These are phyloP conservation scores for Otolemur crassicaudatus DNA, from an alignment of 2,797 vertebrate species.

Conservation along the genomic window DNA sequence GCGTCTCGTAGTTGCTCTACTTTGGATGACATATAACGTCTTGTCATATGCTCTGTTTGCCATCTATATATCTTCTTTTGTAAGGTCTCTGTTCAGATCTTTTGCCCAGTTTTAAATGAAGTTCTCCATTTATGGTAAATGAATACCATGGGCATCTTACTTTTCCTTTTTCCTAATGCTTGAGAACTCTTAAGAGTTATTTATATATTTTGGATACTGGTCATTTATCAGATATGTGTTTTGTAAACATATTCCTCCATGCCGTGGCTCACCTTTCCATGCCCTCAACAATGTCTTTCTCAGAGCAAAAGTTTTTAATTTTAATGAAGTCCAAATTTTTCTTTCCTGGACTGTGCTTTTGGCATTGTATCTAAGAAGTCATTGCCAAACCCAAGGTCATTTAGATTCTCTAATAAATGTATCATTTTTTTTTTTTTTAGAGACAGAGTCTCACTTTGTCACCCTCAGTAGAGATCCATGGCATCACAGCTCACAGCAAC, in stretches of 20 bases:
- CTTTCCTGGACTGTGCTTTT: background rate
- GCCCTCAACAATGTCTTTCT: constrained; percentile 31
- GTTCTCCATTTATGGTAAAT: background rate
- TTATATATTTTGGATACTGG: background rate
- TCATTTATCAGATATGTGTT: constrained; percentile 23
- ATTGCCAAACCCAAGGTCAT: background rate
- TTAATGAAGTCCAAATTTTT: constrained; percentile 12
- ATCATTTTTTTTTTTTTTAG: background rate
- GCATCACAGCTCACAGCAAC: no score
- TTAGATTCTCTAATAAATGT: constrained; percentile 2
- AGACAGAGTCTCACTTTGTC: no score
- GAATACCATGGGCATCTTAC: background rate
- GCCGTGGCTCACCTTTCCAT: background rate
- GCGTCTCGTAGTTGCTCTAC: background rate
- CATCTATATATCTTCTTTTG: background rate
- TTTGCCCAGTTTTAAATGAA: constrained; percentile 17
- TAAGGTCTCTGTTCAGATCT: background rate
- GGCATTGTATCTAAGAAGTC: background rate
- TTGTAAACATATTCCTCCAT: constrained; percentile 34
- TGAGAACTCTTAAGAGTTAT: background rate
- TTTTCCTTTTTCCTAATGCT: background rate
- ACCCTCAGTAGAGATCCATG: no score
- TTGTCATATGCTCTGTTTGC: background rate
- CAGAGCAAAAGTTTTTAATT: constrained; percentile 14
- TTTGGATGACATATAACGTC: background rate